These are phyloP conservation scores for Cyanistes caeruleus DNA, from an alignment of 2,113 vertebrate genomes.

Conservation along the genomic window DNA sequence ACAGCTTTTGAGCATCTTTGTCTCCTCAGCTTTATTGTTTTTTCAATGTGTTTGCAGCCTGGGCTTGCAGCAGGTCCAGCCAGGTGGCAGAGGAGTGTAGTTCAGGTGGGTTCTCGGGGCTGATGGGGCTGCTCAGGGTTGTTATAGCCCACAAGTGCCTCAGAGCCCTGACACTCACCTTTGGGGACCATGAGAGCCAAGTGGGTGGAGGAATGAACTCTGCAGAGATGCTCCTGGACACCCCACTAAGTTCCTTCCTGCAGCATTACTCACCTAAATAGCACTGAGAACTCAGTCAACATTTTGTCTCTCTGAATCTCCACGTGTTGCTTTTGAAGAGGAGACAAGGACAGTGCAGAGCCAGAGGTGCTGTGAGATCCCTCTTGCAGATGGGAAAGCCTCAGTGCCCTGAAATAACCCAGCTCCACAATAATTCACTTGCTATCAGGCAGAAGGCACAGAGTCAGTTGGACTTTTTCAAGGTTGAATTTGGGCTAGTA, in stretches of 20 bases:
- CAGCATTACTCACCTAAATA: neutral
- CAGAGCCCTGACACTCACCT: neutral
- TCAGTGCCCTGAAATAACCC: neutral
- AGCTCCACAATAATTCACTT: neutral
- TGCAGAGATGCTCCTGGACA: neutral
- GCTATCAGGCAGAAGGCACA: rapidly evolving
- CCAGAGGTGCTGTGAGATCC: neutral
- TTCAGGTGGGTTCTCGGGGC: neutral
- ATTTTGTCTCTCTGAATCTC: neutral
- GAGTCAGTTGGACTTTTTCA: neutral
- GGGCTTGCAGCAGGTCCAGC: neutral
- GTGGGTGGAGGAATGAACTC: neutral
- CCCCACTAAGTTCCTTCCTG: neutral
- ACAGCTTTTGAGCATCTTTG: neutral
- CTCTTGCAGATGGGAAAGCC: neutral
- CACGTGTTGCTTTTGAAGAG: neutral
- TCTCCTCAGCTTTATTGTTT: neutral
- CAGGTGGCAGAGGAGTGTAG: neutral
- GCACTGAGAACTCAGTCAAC: neutral
- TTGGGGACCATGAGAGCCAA: neutral
- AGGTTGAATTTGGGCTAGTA: neutral
- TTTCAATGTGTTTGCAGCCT: neutral
- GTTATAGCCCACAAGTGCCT: rapidly evolving
- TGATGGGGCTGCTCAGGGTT: neutral
- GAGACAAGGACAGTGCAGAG: neutral